phyloP scores from a whole-genome alignment of 2,888 invertebrate genomes.

The Ormia ochracea region DNA sequence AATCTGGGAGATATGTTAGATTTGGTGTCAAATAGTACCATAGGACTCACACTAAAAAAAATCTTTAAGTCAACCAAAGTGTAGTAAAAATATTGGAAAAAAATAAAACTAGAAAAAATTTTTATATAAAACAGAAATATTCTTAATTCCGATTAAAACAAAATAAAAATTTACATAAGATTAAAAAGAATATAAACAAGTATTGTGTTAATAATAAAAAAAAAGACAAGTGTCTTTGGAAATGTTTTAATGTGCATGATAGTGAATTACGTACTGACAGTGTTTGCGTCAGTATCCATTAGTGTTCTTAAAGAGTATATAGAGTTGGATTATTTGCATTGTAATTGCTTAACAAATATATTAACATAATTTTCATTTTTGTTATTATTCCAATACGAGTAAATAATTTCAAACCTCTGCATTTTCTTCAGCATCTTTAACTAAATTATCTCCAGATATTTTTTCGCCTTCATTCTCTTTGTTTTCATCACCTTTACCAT shows the following conservation, averaged over 20 bases:
- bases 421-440: constrained; percentile 61
- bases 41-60: too few species aligned
- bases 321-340: constrained; percentile 52
- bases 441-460: constrained; percentile 51
- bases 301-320: constrained; percentile 38
- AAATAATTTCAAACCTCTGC: constrained; percentile 61
- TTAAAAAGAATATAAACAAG: too few species aligned
- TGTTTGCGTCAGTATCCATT: constrained; percentile 26
- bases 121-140: too few species aligned
- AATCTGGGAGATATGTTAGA: too few species aligned
- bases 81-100: too few species aligned
- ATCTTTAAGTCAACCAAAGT: too few species aligned
- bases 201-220: not conserved
- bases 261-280: constrained; percentile 32
- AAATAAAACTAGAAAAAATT: too few species aligned
- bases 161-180: too few species aligned
- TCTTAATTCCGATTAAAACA: too few species aligned
- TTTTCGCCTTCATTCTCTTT: constrained; percentile 68
- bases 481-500: constrained; percentile 73
- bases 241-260: constrained; percentile 44
- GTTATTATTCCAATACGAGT: constrained; percentile 41
- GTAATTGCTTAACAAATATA: constrained; percentile 48
- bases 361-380: constrained; percentile 36
- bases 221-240: constrained; percentile 42
- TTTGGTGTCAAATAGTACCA: too few species aligned